Base-by-base conservation (phyloP, 2,888 invertebrate species). In the Miltochrista miniata region DNA sequence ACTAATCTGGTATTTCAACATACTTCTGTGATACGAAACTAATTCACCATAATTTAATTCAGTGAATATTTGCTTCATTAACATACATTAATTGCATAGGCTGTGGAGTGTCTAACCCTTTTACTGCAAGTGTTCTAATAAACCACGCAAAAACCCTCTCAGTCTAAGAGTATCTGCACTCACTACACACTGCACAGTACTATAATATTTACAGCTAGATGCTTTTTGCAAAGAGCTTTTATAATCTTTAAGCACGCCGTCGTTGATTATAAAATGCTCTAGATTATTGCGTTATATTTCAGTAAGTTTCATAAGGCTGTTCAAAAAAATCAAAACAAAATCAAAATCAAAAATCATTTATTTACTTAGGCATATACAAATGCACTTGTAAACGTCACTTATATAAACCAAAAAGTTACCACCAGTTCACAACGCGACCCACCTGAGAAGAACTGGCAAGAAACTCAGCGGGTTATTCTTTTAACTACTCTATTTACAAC, bases 111-210 rank as follows among this genome's bases (percentile, higher is more conserved):
- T 37, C 24, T 8, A 10, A 7, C 31, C 31, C 31, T 42, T 29
- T 45, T 36, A 51, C 43, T 43, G 54, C 47, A 53, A 63, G 56
- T 49, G 43, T 54, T 59, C 71, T 76, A 74, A 79, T 79, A 79
- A 78, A 75, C 64, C 61, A 51, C 60, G 61, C 60, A 56, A 61
- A 65, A 63, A 68, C 59, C n/a, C 68, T 70, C 64, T 12, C 49
- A 70, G 67, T 59, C 59, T 67, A 64, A 59, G 61, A 75, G 69
- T 70, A 78, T 76, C 78, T 74, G 56, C n/a, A n/a, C n/a, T n/a
- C n/a, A n/a, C n/a, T n/a, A n/a, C n/a, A n/a, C n/a, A n/a, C n/a
- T n/a, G n/a, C n/a, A n/a, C n/a, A n/a, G n/a, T 72, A 59, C 54
- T 54, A 74, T 71, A 69, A 76, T 73, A 71, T 76, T 70, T 68